Base-by-base conservation (phyloP, 2,888 invertebrate species). In the Capitulum mitella region DNA sequence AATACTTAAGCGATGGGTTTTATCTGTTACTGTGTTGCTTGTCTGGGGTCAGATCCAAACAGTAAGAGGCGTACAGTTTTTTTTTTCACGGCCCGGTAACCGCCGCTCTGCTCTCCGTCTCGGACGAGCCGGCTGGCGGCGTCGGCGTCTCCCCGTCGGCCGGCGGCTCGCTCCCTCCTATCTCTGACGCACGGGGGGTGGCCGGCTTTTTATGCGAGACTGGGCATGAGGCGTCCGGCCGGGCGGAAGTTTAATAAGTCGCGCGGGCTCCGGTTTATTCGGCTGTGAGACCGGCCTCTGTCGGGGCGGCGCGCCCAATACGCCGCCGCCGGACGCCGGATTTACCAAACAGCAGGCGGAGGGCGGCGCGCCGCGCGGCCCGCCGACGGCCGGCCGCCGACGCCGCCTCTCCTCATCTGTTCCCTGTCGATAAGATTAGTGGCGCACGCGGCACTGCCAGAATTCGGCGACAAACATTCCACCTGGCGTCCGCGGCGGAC, bases 171-270 rank as follows among this genome's bases (percentile, higher is more conserved):
- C 29, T 22, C 22, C 34, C 70, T 8, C 12, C 70, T 64, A 32
- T 64, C 64, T 34, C 34, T 19, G 6, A 12, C 29, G 32, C 61
- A 14, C 54, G n/a, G n/a, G n/a, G n/a, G 64, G 29, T 34, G 64
- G 70, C 26, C 70, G 70, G 14, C 37, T 70, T 70, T 70, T 70
- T 70, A 70, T 70, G 70, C 70, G 37, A 70, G 70, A 70, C 70
- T 70, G 70, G 70, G 70, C 70, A 70, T 70, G 70, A 70, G 70
- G 37, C 37, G 70, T 5, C 40, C 70, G 70, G 40, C 70, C 22
- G 70, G 26, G 70, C 70, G 70, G 70, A 70, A 70, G 70, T 70
- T 70, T 70, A 70, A 70, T 70, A 70, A 70, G 70, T 70, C 37
- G 70, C 70, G 40, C 70, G 19, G 22, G 70, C 40, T 40, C 37